Conservation (phyloP, 2,113 vertebrate genomes). For the Bos indicus region DNA sequence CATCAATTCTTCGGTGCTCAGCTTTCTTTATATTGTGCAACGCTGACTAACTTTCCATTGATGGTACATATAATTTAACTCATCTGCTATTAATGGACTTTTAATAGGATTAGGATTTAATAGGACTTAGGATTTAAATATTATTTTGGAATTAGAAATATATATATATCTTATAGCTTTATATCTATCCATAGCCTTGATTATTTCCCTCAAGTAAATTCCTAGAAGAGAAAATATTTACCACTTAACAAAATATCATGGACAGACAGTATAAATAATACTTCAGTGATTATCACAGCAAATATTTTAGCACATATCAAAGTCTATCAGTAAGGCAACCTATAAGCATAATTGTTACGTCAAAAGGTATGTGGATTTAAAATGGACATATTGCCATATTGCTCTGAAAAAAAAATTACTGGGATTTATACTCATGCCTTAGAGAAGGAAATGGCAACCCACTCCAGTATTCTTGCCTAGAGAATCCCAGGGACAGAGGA, state of each 20-base stretch:
- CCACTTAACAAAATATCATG: not conserved
- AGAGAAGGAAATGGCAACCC: not conserved
- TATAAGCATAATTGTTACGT: not conserved
- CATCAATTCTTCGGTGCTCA: not conserved
- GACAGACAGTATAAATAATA: not conserved
- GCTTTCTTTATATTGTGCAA: not conserved
- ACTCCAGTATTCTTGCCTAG: not conserved
- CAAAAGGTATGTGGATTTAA: not conserved
- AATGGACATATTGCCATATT: not conserved
- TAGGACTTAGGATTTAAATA: constrained; percentile 17
- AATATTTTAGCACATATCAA: not conserved
- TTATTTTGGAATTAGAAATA: not conserved
- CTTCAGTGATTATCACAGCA: not conserved
- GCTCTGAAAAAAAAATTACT: not conserved
- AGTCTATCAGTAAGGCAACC: not conserved
- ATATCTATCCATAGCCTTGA: not conserved
- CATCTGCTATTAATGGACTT: not conserved
- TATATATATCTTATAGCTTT: not conserved
- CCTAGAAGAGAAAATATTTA: not conserved
- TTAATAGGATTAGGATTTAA: not conserved
- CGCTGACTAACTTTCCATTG: not conserved
- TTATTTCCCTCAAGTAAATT: not conserved
- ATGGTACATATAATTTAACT: not conserved
- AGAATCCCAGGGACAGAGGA: not conserved
- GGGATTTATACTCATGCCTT: not conserved